Evolutionary conservation across 2,888 invertebrate genomes (phyloP), one percentile per base, ranked within the genome.

Genomic region (Drosophila mulleri): DNA sequence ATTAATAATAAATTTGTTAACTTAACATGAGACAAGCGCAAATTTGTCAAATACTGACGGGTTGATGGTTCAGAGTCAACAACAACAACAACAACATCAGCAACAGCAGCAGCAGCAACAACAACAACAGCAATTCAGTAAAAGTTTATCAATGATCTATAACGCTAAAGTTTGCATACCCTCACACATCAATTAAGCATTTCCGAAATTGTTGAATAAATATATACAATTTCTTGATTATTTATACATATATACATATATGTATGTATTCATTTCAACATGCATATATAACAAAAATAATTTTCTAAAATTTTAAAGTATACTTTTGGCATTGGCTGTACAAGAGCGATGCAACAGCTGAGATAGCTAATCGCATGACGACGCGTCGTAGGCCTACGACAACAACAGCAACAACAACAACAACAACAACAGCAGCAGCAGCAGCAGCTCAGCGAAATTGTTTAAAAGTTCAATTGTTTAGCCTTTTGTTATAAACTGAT

Each of bases 1-100:
- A 71, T 66, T 72, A 67, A 69, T 72, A 80, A 81, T 78, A 82
- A 70, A 82, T 82, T 72, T 75, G 82, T 82, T 69, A 78, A 67
- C 61, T 81, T 81, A 47, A 66, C 58, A 32, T 48, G 39, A 54
- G 78, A 72, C 82, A 78, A 48, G 53, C 57, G 70, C 57, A 68
- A 77, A 80, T 77, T 77, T 81, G 67, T 78, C 67, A 81, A 73
- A 68, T 63, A 64, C 44, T 66, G 70, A 54, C 61, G 53, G 62
- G 52, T 62, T 65, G 48, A 60, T 64, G 65, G 42, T 65, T 75
- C 59, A 45, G 45, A 45, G 45, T 62, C 16, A 57, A 37, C 44
- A 65, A 58, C 59, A 62, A 54, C 32, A 44, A 47, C 59, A 64
- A 12, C 32, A 48, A 23, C 32, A 44, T 18, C 44, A 65, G 37